Evolutionary conservation across 2,797 vertebrate genomes (phyloP).

Genomic region (Prionace glauca): DNA sequence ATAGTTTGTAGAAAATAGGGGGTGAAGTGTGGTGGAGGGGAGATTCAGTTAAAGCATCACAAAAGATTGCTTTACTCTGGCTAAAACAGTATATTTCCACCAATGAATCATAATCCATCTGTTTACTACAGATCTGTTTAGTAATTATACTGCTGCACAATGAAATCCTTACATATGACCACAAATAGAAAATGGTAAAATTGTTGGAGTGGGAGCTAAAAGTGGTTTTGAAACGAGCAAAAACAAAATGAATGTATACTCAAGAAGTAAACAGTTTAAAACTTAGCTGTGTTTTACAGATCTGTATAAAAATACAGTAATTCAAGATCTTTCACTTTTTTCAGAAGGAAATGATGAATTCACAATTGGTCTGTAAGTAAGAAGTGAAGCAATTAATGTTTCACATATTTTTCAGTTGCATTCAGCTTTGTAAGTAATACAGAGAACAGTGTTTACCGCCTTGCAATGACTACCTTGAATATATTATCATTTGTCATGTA

Average conservation of each 20-base stretch:
- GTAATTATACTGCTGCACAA: not conserved
- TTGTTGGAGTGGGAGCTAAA: not conserved
- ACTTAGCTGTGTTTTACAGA: not conserved
- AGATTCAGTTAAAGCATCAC: not conserved
- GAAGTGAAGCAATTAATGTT: not conserved
- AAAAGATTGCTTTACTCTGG: not conserved
- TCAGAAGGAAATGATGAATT: not conserved
- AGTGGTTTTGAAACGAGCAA: not conserved
- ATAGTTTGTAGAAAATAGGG: not conserved
- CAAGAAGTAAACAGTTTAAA: not conserved
- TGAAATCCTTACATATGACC: not conserved
- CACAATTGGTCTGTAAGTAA: not conserved
- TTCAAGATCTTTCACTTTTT: not conserved
- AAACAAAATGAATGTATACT: not conserved
- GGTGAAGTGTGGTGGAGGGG: not conserved
- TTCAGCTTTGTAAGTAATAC: not conserved
- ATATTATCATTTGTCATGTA: not conserved
- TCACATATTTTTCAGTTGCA: not conserved
- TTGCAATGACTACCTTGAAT: not conserved
- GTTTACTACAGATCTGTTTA: not conserved
- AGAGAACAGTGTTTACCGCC: not conserved
- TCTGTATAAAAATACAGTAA: not conserved
- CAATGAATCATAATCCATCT: not conserved
- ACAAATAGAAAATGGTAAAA: not conserved
- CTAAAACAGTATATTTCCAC: not conserved